Evolutionary conservation across 2,888 invertebrate genomes (phyloP), one percentile per base, ranked within the genome.

Genomic region (Aquatica leii): DNA sequence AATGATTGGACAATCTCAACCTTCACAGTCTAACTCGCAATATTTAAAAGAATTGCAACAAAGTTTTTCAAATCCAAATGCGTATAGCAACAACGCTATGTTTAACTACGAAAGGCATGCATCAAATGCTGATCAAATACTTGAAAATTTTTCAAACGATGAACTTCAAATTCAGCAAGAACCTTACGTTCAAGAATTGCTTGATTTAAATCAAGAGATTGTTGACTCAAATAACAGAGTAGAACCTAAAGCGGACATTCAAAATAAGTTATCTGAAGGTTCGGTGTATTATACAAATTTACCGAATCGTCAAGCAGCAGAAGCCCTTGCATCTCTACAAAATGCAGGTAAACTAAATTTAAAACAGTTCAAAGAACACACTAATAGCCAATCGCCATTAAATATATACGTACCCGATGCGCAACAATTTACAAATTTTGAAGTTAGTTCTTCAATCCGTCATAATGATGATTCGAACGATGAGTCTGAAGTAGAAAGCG

Each of bases 231-330:
- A 37, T n/a, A 55, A 55, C 8, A 46, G 52, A 2, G 52, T 56
- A 1, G 51, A 62, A 48, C 3, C 34, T 9, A 52, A 52, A 18
- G 34, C 52, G 1, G 35, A 52, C 18, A 34, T 37, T 1, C 34
- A 34, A 52, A 15, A 52, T n/a, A 18, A 18, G 3, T 9, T 15
- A 4, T 31, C 35, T 1, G 18, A 34, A 17, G 35, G 52, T 2
- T 18, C 56, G 1, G 35, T 70, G 6, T 79, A 86, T 69, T 89
- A 86, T 70, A 84, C 88, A 0, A 85, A 87, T 0, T 79, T 89
- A 24, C 88, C 88, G 11, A 88, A 85, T 67, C 84, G 86, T 18
- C 86, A 88, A 76, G 85, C 86, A 0, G 87, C 87, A 9, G 87
- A 88, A 50, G 85, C 86, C 31, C 74, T 88, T 59, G 86, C 86